phyloP scores from a whole-genome alignment of 2,797 vertebrate species.

The Orestias chungarensis region DNA sequence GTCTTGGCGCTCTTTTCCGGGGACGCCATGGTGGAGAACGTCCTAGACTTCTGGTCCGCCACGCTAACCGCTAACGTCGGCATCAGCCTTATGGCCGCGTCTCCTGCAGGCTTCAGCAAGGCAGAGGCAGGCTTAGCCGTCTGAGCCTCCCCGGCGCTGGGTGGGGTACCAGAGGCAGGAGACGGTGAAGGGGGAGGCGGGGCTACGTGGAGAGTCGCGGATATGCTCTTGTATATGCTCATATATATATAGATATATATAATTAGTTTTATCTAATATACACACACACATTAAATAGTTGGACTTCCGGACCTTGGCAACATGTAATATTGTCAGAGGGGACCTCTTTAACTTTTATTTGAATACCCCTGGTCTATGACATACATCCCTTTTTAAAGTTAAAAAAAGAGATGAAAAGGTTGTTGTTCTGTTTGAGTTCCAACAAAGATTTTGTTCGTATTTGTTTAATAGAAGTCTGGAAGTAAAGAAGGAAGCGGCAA shows the following conservation, averaged over 20 bases:
- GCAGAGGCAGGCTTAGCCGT: conserved; percentile 79
- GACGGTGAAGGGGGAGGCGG: conserved; percentile 73
- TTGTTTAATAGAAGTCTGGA: conserved; percentile 85
- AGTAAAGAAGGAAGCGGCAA: conserved; percentile 88
- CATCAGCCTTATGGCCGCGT: conserved; percentile 92
- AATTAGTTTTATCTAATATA: too few species aligned
- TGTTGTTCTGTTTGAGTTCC: too few species aligned
- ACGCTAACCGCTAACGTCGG: conserved; percentile 90
- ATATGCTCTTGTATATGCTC: conserved; percentile 95
- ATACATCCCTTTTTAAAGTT: too few species aligned
- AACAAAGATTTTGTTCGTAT: neutral
- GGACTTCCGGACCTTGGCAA: too few species aligned
- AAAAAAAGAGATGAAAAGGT: too few species aligned
- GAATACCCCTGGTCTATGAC: too few species aligned
- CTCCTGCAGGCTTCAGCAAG: conserved; percentile 83
- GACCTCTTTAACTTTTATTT: too few species aligned
- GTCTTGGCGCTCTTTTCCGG: conserved; percentile 89
- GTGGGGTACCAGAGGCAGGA: conserved; percentile 46
- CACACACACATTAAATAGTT: too few species aligned
- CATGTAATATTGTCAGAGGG: too few species aligned
- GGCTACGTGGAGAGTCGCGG: conserved; percentile 90
- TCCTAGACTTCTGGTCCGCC: conserved; percentile 90
- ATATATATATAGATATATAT: too few species aligned
- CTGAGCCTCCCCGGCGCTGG: conserved; percentile 77
- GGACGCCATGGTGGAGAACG: conserved; percentile 81